phyloP scores from a whole-genome alignment of 92 coral and sea anemone genomes.

The Parazoanthus darwini region DNA sequence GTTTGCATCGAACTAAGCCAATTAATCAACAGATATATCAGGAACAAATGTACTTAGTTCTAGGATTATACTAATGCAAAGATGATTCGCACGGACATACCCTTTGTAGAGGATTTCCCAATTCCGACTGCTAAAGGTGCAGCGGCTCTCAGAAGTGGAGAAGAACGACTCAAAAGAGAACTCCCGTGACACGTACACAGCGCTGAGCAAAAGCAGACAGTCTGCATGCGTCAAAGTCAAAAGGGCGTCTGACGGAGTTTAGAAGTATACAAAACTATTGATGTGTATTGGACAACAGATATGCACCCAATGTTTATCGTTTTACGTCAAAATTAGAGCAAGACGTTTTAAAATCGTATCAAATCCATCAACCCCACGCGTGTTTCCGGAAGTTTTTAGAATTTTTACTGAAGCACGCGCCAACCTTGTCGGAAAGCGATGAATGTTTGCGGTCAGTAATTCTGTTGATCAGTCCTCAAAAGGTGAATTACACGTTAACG shows the following conservation, averaged over 20 bases:
- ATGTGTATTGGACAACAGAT: slow-evolving; percentile 3
- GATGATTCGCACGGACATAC: too few species aligned
- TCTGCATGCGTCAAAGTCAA: too few species aligned
- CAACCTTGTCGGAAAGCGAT: slow-evolving; percentile 33
- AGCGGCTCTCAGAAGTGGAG: too few species aligned
- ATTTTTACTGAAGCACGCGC: slow-evolving; percentile 37
- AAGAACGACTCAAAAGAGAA: too few species aligned
- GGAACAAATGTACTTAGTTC: too few species aligned
- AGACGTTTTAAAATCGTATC: slow-evolving; percentile 29
- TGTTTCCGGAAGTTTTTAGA: slow-evolving; percentile 46
- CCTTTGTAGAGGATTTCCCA: too few species aligned
- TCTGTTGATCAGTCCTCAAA: slow-evolving; percentile 3
- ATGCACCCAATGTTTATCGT: background rate
- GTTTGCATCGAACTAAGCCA: too few species aligned
- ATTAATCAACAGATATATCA: too few species aligned
- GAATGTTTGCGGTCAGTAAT: slow-evolving; percentile 32
- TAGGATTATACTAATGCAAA: too few species aligned
- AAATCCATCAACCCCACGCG: slow-evolving; percentile 41
- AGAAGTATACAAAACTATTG: background rate
- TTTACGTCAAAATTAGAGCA: slow-evolving; percentile 33
- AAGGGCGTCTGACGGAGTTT: background rate
- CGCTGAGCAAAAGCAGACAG: too few species aligned
- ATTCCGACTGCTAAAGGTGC: too few species aligned
- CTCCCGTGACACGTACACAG: too few species aligned
- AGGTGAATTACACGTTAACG: background rate